Base-by-base conservation (phyloP, 2,797 vertebrate genomes). In the Florisuga fusca region DNA sequence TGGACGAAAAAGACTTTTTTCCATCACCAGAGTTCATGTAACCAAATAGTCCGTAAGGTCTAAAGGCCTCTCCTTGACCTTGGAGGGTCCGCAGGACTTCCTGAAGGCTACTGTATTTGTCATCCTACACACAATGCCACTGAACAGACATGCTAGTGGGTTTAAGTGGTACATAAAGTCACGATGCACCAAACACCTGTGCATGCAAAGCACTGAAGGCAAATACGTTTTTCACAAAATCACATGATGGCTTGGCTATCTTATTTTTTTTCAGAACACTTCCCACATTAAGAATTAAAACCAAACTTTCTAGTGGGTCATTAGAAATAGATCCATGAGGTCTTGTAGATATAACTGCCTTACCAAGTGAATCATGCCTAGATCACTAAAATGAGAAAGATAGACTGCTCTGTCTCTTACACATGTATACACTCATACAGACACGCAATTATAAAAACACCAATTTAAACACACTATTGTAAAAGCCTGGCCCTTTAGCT, bases 101-200 rank as follows among this genome's bases (percentile, higher is more conserved):
- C 38, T 50, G 64, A 66, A 5, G 59, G 23, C 20, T 81, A 61
- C 38, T 71, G 18, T 45, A 48, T 6, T 66, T 17, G 38, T 74
- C 12, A 59, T 27, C 27, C 48, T n/a, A 50, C 50, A 63, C 29
- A 66, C 20, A 50, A 1, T 1, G 1, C 5, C 63, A 41, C 25
- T 66, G 5, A 86, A 11, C 69, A 87, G 38, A 78, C 9, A 62
- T 0, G 0, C 71, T 53, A 43, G 10, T 15, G 26, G 9, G 23
- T 63, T 75, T 63, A 72, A 51, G 20, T 27, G 0, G 4, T 7
- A 9, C 0, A 0, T 10, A 33, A 80, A 81, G 38, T n/a, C 36
- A 38, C 4, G 5, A 45, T 16, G 34, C 48, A 80, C 15, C 33
- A 64, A 83, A 74, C 4, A 46, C 12, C 26, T 38, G 62, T 55